Base-by-base conservation (phyloP, 1,140 invertebrate species). In the Branchinecta lynchi region DNA sequence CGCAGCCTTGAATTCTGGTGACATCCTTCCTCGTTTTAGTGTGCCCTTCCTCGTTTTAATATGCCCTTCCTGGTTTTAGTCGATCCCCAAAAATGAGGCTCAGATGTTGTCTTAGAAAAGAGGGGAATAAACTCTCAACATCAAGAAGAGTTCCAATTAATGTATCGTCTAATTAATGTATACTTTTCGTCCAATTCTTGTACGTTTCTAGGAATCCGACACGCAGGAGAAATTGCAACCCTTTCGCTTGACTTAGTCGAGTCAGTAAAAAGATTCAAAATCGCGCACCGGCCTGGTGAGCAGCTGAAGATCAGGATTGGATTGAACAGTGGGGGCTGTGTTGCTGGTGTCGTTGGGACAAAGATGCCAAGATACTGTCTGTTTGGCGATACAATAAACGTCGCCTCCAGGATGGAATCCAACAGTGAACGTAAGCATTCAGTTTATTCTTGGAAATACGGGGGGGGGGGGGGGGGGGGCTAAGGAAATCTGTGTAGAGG, bases 281-380 rank as follows among this genome's bases (percentile, higher is more conserved):
- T 86, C 43, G 83, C 83, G 3, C 84, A 87, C 73, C 73, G 81
- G 68, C 84, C 83, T 5, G 74, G 78, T 7, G 81, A 83, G 70
- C 76, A 78, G 3, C 76, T 87, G 8, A 75, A 79, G 70, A 79
- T 86, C 45, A 74, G 85, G 8, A 82, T 85, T 21, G 85, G 85
- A 0, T 76, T 86, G 20, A 84, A 86, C 76, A 82, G 83, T 8
- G 85, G 85, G 0, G 77, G 81, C 3, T 85, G 87, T 15, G 85
- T 89, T 44, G 87, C 84, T 0, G 84, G 84, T 0, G 82, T 86
- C 0, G 84, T 86, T 0, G 84, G 84, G 6, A 79, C 82, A 15
- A 84, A 82, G 45, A 85, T 86, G 84, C 85, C 85, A 0, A 75
- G 84, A 12, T 86, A 86, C 75, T 87, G 86, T 73, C 78, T 87